phyloP scores from a whole-genome alignment of 1,140 invertebrate genomes.

The Bombus breviceps region DNA sequence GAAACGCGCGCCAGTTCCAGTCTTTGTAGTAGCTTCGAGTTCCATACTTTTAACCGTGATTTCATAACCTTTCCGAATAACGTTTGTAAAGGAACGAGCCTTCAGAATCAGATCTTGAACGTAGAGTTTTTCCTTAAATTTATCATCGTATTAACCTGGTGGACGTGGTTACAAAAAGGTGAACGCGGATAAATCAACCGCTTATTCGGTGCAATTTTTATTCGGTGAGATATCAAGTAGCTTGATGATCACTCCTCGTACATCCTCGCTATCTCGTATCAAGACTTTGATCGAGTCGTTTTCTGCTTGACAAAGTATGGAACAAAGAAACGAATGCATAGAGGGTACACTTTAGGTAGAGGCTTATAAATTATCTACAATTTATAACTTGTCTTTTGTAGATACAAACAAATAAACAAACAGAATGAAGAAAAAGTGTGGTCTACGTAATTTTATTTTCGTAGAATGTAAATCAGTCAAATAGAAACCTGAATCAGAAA shows the following conservation, averaged over 20 bases:
- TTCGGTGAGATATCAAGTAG: neutral
- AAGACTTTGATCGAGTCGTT: too few species aligned
- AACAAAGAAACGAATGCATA: too few species aligned
- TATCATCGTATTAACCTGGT: neutral
- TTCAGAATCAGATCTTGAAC: neutral
- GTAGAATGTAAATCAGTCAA: neutral
- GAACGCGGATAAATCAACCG: conserved; percentile 30
- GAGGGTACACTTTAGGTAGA: too few species aligned
- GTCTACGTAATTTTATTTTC: neutral
- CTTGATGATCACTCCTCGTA: neutral
- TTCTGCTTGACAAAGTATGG: too few species aligned
- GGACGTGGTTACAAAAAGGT: neutral
- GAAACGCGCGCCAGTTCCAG: conserved; percentile 23
- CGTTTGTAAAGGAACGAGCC: neutral
- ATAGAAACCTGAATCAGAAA: neutral
- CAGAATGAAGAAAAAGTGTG: neutral
- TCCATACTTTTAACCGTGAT: conserved; percentile 48
- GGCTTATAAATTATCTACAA: too few species aligned
- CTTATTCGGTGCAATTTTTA: neutral
- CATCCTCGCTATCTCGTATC: conserved; percentile 14
- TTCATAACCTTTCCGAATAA: conserved; percentile 31
- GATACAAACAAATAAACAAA: too few species aligned
- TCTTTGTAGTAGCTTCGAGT: neutral
- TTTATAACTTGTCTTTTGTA: too few species aligned
- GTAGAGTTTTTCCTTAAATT: neutral